Evolutionary conservation across 2,888 invertebrate species (phyloP).

Genomic region (Bombylius major): DNA sequence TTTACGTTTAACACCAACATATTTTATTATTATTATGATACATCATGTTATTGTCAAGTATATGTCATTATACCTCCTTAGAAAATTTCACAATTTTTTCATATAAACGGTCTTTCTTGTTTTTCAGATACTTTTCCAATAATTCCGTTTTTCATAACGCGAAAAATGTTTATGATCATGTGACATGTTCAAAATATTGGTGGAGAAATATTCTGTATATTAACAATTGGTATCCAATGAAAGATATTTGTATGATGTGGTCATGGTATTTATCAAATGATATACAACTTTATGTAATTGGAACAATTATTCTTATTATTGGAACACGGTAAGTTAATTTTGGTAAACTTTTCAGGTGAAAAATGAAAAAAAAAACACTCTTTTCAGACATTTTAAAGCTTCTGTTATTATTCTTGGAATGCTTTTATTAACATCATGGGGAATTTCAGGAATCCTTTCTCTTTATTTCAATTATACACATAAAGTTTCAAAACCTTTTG

Average conservation of each 20-base stretch:
- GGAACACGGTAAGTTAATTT: constrained; percentile 48
- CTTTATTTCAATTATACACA: constrained; percentile 60
- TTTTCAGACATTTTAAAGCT: constrained; percentile 44
- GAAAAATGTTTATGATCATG: constrained; percentile 54
- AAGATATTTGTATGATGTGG: constrained; percentile 71
- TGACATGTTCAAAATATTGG: constrained; percentile 66
- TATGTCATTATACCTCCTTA: background rate
- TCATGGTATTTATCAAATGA: constrained; percentile 75
- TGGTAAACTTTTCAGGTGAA: background rate
- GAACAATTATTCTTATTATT: constrained; percentile 49
- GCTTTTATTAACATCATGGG: constrained; percentile 61
- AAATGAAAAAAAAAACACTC: no score
- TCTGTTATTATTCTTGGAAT: constrained; percentile 44
- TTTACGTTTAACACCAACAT: constrained; percentile 66
- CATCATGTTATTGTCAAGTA: constrained; percentile 52
- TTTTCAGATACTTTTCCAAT: constrained; percentile 49
- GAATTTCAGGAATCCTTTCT: constrained; percentile 60
- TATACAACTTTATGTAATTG: constrained; percentile 62
- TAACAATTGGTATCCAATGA: constrained; percentile 63
- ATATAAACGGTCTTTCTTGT: background rate
- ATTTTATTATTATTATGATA: constrained; percentile 63
- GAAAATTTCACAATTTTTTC: background rate
- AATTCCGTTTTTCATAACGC: constrained; percentile 57
- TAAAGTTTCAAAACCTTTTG: constrained; percentile 66
- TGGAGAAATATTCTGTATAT: constrained; percentile 76